phyloP scores from a whole-genome alignment of 2,797 vertebrate genomes.

The Megaceryle alcyon region DNA sequence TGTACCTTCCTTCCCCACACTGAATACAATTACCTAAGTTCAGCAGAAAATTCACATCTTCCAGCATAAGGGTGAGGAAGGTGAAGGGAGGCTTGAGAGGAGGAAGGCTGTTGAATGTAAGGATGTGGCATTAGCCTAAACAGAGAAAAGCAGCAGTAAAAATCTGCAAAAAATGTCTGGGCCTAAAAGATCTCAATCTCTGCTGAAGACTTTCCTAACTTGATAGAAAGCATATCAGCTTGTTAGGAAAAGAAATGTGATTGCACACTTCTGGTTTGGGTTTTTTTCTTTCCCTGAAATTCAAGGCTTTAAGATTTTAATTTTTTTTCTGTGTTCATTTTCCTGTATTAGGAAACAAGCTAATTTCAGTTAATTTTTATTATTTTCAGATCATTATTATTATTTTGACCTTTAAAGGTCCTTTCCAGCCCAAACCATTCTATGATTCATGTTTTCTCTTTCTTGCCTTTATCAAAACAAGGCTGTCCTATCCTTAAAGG shows the following conservation, averaged over 20 bases:
- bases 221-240: not conserved
- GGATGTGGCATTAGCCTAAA: not conserved
- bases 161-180: not conserved
- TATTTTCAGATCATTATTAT: not conserved
- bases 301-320: not conserved
- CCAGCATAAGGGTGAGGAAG: not conserved
- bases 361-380: not conserved
- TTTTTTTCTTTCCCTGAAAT: not conserved
- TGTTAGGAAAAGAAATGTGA: not conserved
- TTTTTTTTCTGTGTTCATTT: not conserved
- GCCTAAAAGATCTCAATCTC: not conserved
- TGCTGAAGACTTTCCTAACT: not conserved
- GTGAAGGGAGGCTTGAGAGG: not conserved
- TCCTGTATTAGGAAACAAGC: not conserved
- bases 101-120: not conserved
- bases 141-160: not conserved
- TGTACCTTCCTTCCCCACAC: not conserved
- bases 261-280: rapidly evolving
- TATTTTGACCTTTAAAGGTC: not conserved
- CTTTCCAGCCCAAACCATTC: not conserved
- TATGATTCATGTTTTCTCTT: not conserved
- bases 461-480: not conserved
- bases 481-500: not conserved
- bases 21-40: not conserved
- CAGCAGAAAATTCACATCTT: not conserved